Evolutionary conservation across 2,888 invertebrate genomes (phyloP).

Genomic region (Tenthredo notha): DNA sequence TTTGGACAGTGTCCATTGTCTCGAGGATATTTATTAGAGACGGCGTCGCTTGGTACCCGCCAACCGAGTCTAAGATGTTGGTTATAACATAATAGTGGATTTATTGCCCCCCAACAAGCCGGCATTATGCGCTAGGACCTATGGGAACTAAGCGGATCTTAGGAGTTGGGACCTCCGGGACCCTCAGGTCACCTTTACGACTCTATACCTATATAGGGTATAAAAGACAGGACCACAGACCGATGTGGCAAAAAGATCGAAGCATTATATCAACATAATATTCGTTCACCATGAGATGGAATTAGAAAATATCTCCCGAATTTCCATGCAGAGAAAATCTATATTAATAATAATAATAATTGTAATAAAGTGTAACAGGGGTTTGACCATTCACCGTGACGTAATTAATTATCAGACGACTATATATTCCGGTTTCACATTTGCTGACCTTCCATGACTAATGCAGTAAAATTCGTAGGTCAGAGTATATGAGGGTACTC

Average conservation of each 20-base stretch:
- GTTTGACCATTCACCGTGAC: slow-evolving; percentile 27
- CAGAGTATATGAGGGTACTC: not conserved
- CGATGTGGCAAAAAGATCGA: not conserved
- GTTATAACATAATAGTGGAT: slow-evolving; percentile 55
- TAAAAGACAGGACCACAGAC: not conserved
- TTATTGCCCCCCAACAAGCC: slow-evolving; percentile 49
- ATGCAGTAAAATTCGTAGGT: slow-evolving; percentile 35
- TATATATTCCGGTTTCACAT: slow-evolving; percentile 1
- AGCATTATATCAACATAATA: not conserved
- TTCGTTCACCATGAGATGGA: not conserved
- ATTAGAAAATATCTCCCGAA: not conserved
- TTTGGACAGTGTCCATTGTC: slow-evolving; percentile 79
- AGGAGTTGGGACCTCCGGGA: slow-evolving; percentile 44
- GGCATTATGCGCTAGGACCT: slow-evolving; percentile 53
- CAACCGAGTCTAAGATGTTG: slow-evolving; percentile 71
- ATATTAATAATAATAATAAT: not conserved
- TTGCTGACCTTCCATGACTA: slow-evolving; percentile 47
- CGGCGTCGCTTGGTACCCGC: slow-evolving; percentile 65
- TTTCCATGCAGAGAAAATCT: not conserved
- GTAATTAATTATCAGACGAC: slow-evolving; percentile 28
- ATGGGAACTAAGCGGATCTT: slow-evolving; percentile 54
- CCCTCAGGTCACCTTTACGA: slow-evolving; percentile 42
- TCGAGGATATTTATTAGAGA: slow-evolving; percentile 76
- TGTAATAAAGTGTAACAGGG: not conserved
- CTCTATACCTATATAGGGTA: slow-evolving; percentile 1